phyloP scores from a whole-genome alignment of 1,140 invertebrate genomes.

The Lysiphlebus fabarum region DNA sequence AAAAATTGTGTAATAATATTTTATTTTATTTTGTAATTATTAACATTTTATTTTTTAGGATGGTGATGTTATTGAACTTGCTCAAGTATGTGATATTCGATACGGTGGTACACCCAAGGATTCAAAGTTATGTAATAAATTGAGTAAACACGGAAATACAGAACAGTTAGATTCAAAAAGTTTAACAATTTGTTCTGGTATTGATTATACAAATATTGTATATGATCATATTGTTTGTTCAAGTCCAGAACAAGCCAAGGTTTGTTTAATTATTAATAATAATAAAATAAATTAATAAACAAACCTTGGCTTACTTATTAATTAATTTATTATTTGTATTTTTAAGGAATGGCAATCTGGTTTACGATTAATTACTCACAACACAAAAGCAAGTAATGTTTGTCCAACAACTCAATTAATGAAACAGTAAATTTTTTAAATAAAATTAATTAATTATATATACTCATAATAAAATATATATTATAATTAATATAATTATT shows the following conservation, averaged over 20 bases:
- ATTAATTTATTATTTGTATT: slow-evolving; percentile 47
- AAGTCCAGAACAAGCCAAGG: slow-evolving; percentile 88
- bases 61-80: slow-evolving; percentile 92
- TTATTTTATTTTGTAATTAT: slow-evolving; percentile 7
- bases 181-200: slow-evolving; percentile 92
- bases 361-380: slow-evolving; percentile 88
- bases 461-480: slow-evolving; percentile 15
- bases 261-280: slow-evolving; percentile 45
- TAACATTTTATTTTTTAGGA: slow-evolving; percentile 65
- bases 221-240: slow-evolving; percentile 93
- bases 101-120: slow-evolving; percentile 89
- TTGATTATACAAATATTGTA: slow-evolving; percentile 97
- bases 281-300: slow-evolving; percentile 29
- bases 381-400: slow-evolving; percentile 95
- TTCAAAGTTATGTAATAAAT: slow-evolving; percentile 76
- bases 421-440: slow-evolving; percentile 90
- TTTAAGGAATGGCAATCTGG: slow-evolving; percentile 87
- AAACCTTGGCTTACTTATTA: slow-evolving; percentile 34
- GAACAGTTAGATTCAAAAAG: slow-evolving; percentile 88
- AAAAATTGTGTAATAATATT: neutral
- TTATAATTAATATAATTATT: slow-evolving; percentile 2
- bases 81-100: slow-evolving; percentile 94
- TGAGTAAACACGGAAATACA: slow-evolving; percentile 67
- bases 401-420: slow-evolving; percentile 92
- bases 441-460: slow-evolving; percentile 4